Evolutionary conservation across 2,113 vertebrate species (phyloP).

Genomic region (Coptodon rendalli): DNA sequence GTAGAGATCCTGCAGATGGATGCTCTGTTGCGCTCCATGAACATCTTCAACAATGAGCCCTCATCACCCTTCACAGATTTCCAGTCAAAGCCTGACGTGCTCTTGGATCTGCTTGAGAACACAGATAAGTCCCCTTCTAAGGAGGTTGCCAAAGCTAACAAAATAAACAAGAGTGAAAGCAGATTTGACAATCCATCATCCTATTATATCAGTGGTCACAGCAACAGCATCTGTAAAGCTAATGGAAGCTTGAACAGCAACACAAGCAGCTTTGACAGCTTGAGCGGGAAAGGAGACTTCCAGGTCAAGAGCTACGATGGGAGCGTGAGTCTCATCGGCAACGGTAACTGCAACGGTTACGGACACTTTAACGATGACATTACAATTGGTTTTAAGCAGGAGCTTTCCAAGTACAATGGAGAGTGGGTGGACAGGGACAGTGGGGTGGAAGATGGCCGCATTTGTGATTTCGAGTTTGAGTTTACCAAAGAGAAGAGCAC

Average conservation of each 20-base stretch:
- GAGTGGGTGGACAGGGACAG: constrained; percentile 85
- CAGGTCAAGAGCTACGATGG: constrained; percentile 35
- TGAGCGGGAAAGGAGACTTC: constrained; percentile 30
- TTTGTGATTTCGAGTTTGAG: constrained; percentile 75
- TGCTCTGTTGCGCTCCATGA: constrained; percentile 63
- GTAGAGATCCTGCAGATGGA: constrained; percentile 69
- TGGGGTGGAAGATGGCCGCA: constrained; percentile 78
- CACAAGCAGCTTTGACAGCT: constrained; percentile 59
- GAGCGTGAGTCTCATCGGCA: constrained; percentile 10
- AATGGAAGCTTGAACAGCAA: constrained; percentile 60
- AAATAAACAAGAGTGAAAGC: constrained; percentile 68
- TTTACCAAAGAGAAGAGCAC: constrained; percentile 79
- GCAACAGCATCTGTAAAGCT: constrained; percentile 52
- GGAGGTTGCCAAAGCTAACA: constrained; percentile 68
- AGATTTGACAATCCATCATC: constrained; percentile 70
- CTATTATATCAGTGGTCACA: constrained; percentile 72
- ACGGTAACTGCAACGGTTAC: constrained; percentile 35
- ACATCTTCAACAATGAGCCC: constrained; percentile 55
- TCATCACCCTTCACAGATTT: constrained; percentile 32
- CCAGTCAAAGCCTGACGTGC: constrained; percentile 52
- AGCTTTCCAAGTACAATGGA: constrained; percentile 76
- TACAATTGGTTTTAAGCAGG: constrained; percentile 78
- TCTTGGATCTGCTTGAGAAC: constrained; percentile 69
- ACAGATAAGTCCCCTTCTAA: constrained; percentile 73
- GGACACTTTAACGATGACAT: constrained; percentile 51